Evolutionary conservation across 2,888 invertebrate species (phyloP).

Genomic region (Noctua comes): DNA sequence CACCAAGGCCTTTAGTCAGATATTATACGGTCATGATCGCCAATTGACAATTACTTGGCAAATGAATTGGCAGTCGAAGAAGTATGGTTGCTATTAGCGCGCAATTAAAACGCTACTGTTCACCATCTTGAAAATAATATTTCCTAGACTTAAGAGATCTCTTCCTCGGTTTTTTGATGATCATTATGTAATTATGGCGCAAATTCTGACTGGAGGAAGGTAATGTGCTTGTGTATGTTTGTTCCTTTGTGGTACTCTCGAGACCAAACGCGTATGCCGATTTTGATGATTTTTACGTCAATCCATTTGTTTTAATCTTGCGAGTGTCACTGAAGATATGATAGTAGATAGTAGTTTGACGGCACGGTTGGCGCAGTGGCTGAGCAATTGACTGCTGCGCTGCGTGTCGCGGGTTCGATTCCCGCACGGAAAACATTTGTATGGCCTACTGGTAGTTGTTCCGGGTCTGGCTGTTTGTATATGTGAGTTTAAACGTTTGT

Average conservation of each 20-base stretch:
- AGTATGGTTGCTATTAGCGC: neutral
- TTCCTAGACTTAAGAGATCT: neutral
- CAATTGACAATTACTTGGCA: neutral
- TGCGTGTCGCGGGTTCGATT: no score
- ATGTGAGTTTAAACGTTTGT: no score
- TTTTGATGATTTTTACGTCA: neutral
- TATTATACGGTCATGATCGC: neutral
- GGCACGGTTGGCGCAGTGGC: no score
- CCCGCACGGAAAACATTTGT: no score
- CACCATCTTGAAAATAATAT: slow-evolving; percentile 8
- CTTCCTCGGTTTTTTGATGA: neutral
- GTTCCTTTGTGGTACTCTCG: neutral
- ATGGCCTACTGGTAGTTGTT: no score
- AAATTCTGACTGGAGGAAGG: neutral
- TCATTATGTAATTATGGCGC: neutral
- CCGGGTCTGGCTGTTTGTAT: no score
- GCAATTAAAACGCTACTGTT: neutral
- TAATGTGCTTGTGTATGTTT: no score
- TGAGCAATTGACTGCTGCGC: no score
- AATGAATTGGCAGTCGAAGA: neutral
- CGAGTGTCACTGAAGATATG: neutral
- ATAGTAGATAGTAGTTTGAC: no score
- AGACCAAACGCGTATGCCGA: neutral
- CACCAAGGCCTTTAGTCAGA: neutral
- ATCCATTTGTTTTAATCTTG: neutral